Evolutionary conservation across 2,888 invertebrate species (phyloP).

Genomic region (Hirtodrosophila duncani): DNA sequence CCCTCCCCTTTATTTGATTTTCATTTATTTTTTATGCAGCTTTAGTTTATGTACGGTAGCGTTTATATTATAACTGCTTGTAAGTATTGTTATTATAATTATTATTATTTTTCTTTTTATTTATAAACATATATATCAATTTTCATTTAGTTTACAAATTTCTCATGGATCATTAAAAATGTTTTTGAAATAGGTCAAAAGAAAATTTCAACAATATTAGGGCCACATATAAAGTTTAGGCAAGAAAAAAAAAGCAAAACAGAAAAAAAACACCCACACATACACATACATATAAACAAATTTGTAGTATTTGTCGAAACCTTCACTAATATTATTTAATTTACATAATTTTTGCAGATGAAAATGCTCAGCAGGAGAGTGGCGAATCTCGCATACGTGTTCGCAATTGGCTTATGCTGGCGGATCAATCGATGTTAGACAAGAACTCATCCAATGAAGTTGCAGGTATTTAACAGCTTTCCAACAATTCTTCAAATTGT

Average conservation of each 20-base stretch:
- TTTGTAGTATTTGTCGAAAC: no score
- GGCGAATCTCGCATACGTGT: slow-evolving; percentile 77
- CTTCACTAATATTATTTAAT: slow-evolving; percentile 31
- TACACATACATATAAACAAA: no score
- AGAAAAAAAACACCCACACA: slow-evolving; percentile 2
- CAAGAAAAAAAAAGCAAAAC: slow-evolving; percentile 3
- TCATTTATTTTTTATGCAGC: slow-evolving; percentile 43
- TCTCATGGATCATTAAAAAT: neutral
- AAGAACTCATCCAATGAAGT: slow-evolving; percentile 45
- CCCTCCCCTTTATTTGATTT: slow-evolving; percentile 24
- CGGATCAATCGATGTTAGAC: slow-evolving; percentile 76
- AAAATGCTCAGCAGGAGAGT: slow-evolving; percentile 40
- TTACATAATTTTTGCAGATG: slow-evolving; percentile 43
- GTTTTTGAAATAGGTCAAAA: slow-evolving; percentile 1
- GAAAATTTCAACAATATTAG: slow-evolving; percentile 19
- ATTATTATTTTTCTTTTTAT: slow-evolving; percentile 12
- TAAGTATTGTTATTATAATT: slow-evolving; percentile 49
- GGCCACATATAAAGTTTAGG: no score
- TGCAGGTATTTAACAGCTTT: slow-evolving; percentile 55
- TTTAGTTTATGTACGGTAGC: slow-evolving; percentile 40
- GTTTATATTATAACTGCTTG: slow-evolving; percentile 58
- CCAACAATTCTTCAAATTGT: slow-evolving; percentile 6
- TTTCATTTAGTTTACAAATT: no score
- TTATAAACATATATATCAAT: slow-evolving; percentile 9
- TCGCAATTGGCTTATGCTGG: slow-evolving; percentile 78